Evolutionary conservation across 2,797 vertebrate genomes (phyloP).

Genomic region (Sebastes trivittatus): DNA sequence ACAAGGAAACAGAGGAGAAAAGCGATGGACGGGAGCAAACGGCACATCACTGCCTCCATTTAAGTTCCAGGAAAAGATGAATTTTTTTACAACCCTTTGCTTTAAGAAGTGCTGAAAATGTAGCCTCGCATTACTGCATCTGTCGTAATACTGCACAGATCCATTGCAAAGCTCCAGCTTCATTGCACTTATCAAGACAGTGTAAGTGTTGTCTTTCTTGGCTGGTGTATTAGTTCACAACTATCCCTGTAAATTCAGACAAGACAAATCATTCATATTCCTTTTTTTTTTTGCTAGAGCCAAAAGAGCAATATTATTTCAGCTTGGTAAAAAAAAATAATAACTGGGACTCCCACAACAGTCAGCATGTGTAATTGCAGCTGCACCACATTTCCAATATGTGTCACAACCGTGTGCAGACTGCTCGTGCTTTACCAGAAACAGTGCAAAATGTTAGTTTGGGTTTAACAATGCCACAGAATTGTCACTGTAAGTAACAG

Average conservation of each 20-base stretch:
- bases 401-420: not conserved
- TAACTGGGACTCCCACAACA: not conserved
- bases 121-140: not conserved
- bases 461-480: not conserved
- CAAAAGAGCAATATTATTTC: not conserved
- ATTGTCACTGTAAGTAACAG: slow-evolving; percentile 5
- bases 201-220: not conserved
- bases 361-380: not conserved
- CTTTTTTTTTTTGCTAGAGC: not conserved
- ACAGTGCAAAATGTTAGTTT: not conserved
- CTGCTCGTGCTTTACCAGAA: not conserved
- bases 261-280: not conserved
- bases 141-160: not conserved
- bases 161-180: not conserved
- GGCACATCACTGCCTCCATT: slow-evolving; percentile 15
- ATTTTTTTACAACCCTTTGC: slow-evolving; percentile 13
- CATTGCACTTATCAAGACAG: not conserved
- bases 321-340: not conserved
- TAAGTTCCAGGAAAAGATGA: not conserved
- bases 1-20: slow-evolving; percentile 37
- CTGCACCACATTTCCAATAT: not conserved
- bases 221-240: not conserved
- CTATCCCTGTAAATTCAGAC: not conserved
- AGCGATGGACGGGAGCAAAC: slow-evolving; percentile 31
- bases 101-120: not conserved